Evolutionary conservation across 2,113 vertebrate species (phyloP).

Genomic region (Rutilus rutilus): DNA sequence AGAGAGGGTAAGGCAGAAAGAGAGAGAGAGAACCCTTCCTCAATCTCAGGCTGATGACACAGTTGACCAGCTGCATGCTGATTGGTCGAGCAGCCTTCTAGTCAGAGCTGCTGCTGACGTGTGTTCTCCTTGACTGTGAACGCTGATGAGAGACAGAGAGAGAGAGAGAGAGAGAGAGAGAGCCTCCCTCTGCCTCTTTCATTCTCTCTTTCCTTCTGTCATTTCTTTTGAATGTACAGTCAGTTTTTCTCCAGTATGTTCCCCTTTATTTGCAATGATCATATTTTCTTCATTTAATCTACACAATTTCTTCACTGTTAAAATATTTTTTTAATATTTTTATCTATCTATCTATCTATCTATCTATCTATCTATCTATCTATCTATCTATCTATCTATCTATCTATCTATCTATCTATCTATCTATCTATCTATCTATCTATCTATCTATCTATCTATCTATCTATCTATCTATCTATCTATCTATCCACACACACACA

Average conservation of each 20-base stretch:
- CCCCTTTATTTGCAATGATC: neutral
- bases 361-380: too few species aligned
- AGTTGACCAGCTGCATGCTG: slow-evolving; percentile 73
- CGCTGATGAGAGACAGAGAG: slow-evolving; percentile 58
- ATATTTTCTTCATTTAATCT: neutral
- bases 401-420: too few species aligned
- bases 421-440: too few species aligned
- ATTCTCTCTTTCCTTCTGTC: slow-evolving; percentile 14
- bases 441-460: too few species aligned
- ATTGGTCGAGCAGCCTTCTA: slow-evolving; percentile 77
- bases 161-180: slow-evolving; percentile 36
- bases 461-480: too few species aligned
- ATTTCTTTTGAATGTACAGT: slow-evolving; percentile 46
- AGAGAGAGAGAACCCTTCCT: slow-evolving; percentile 77
- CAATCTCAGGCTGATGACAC: slow-evolving; percentile 79
- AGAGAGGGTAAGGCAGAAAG: slow-evolving; percentile 15
- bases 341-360: too few species aligned
- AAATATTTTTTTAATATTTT: too few species aligned
- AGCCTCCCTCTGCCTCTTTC: slow-evolving; percentile 25
- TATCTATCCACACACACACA: too few species aligned
- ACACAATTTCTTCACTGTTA: too few species aligned
- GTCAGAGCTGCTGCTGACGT: slow-evolving; percentile 74
- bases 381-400: too few species aligned
- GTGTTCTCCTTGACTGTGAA: slow-evolving; percentile 74
- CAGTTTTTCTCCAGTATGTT: slow-evolving; percentile 21